Base-by-base conservation (phyloP, 2,113 vertebrate genomes). In the Chrysemys picta region DNA sequence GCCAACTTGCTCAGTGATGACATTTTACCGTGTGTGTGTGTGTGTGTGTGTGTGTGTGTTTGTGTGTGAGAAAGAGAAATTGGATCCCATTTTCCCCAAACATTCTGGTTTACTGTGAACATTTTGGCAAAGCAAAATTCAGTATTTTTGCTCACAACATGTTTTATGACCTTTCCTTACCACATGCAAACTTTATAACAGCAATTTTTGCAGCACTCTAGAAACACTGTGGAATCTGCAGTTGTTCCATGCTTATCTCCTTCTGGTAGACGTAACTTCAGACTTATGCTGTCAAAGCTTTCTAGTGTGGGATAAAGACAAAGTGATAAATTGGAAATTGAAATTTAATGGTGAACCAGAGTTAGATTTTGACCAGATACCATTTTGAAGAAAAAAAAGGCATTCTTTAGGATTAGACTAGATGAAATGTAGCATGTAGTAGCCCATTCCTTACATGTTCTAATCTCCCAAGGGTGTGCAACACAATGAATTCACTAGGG, bases 181-280 rank as follows among this genome's bases (percentile, higher is more conserved):
- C 52, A 56, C 3, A 35, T 54, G n/a, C 76, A 27, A 42, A 7
- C 84, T 81, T 65, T 65, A 25, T 24, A 1, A 22, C 9, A 6
- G 80, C 29, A 75, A 24, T 22, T 94, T 88, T 87, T 85, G 79
- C n/a, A 38, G 11, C 17, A 1, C 22, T 29, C 13, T 78, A 87
- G 52, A 50, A 72, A 53, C 93, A 14, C 22, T 19, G 38, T 81
- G 81, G 83, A 92, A 94, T 80, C 65, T 53, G 42, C 31, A 87
- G 42, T 72, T 80, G 53, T 1, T 2, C 57, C 17, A 9, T 25
- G 76, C 79, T 93, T 95, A 3, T 0, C 42, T 81, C 91, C 59
- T 79, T 0, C 88, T 75, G 84, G 2, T 52, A 53, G 29, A 81
- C 5, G 19, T 52, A 53, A 53, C 50, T 50, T 10, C 8, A 53